Conservation (phyloP, 2,113 vertebrate genomes). For the Hippocampus mohnikei region DNA sequence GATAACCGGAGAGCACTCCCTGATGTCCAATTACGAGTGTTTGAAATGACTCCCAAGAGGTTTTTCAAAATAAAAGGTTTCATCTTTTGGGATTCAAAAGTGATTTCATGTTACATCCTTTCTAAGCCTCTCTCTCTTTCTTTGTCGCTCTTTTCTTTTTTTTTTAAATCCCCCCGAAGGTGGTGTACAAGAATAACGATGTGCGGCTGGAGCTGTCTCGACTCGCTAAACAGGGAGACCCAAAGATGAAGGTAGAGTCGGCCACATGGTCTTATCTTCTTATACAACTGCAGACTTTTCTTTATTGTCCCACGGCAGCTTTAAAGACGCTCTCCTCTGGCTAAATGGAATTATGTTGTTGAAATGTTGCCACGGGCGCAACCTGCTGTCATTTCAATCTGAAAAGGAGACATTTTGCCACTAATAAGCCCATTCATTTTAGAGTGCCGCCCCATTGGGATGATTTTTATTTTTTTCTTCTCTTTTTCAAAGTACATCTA, state of each 20-base stretch:
- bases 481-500: too few relatives aligned
- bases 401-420: constrained; percentile 20
- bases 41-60: constrained; percentile 7
- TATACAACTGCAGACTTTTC: constrained; percentile 10
- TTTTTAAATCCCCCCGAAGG: constrained; percentile 67
- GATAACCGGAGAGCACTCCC: constrained; percentile 1
- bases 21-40: neutral
- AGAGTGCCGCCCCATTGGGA: too few relatives aligned
- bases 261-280: constrained; percentile 23
- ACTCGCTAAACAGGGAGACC: constrained; percentile 93
- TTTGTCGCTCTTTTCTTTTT: neutral
- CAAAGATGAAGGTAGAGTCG: constrained; percentile 86
- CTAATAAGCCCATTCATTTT: neutral
- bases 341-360: constrained; percentile 50
- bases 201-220: constrained; percentile 93
- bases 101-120: constrained; percentile 21
- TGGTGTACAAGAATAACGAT: constrained; percentile 98
- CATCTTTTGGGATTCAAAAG: constrained; percentile 7
- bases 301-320: constrained; percentile 13
- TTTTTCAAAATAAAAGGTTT: neutral
- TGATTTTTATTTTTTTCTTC: too few relatives aligned
- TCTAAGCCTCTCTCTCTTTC: neutral
- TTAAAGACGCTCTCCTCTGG: constrained; percentile 5
- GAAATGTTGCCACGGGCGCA: constrained; percentile 15
- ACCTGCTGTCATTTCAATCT: constrained; percentile 30